Conservation (phyloP, 2,888 invertebrate species). For the Mythimna pallens region DNA sequence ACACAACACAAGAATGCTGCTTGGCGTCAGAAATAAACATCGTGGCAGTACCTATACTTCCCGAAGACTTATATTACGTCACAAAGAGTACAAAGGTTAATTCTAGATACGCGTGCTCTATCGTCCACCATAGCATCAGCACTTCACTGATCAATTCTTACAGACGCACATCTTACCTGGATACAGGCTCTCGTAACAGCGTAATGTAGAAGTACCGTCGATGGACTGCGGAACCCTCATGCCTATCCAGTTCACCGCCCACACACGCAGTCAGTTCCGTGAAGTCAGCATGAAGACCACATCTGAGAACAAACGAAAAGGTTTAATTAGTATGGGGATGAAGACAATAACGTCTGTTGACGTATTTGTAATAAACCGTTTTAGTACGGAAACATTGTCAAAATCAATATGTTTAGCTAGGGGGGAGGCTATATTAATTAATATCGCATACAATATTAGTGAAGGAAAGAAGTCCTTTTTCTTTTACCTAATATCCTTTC, state of each 20-base stretch:
- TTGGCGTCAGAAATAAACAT: no score
- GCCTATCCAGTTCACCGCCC: conserved; percentile 96
- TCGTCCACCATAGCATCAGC: background rate
- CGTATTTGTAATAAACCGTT: background rate
- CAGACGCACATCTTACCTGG: conserved; percentile 84
- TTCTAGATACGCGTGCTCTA: background rate
- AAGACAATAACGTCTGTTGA: background rate
- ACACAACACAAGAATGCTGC: background rate
- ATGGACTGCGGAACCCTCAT: conserved; percentile 95
- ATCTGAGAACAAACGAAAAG: conserved; percentile 85
- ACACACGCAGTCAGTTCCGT: conserved; percentile 98
- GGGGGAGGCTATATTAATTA: background rate
- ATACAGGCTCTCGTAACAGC: conserved; percentile 97
- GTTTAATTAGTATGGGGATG: conserved; percentile 3
- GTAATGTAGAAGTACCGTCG: conserved; percentile 99
- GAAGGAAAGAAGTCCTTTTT: background rate
- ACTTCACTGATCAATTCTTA: background rate
- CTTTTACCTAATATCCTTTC: background rate
- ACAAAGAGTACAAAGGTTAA: background rate
- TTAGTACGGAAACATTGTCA: no score
- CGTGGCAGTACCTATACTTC: background rate
- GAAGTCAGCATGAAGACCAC: conserved; percentile 99
- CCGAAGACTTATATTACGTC: background rate
- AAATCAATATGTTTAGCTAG: no score
- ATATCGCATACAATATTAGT: background rate